Conservation (phyloP, 2,888 invertebrate genomes). For the Neoaliturus tenellus region DNA sequence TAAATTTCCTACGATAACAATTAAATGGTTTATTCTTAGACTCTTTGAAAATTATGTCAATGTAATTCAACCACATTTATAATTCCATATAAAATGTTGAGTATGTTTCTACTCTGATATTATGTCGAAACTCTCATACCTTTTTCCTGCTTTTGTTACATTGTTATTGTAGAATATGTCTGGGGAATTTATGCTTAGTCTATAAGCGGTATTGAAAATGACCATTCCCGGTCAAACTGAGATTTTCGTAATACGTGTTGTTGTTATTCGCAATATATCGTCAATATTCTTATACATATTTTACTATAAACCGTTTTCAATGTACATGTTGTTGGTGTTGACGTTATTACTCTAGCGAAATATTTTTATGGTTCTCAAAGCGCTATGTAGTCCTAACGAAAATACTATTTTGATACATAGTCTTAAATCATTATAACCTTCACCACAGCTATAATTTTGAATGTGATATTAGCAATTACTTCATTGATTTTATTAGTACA, state of each 20-base stretch:
- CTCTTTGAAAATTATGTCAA: too few relatives aligned
- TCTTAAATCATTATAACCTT: neutral
- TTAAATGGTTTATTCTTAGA: too few relatives aligned
- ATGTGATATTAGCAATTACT: neutral
- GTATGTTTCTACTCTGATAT: too few relatives aligned
- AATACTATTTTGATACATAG: slow-evolving; percentile 38
- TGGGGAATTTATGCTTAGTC: slow-evolving; percentile 52
- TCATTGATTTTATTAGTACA: too few relatives aligned
- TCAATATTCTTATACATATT: slow-evolving; percentile 14
- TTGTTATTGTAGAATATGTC: neutral
- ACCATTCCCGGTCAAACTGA: neutral
- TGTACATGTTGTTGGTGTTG: slow-evolving; percentile 31
- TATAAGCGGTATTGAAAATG: neutral
- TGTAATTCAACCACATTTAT: too few relatives aligned
- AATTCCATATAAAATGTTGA: too few relatives aligned
- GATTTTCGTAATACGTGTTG: slow-evolving; percentile 6
- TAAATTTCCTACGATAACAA: too few relatives aligned
- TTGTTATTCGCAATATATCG: slow-evolving; percentile 24
- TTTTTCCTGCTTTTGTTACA: neutral
- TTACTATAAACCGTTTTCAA: slow-evolving; percentile 33
- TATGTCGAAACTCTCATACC: too few relatives aligned
- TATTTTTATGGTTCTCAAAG: slow-evolving; percentile 15
- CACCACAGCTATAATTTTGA: neutral
- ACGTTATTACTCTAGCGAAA: neutral
- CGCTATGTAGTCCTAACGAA: neutral